These are phyloP conservation scores for Drosophila simulans DNA, from an alignment of 1,140 invertebrate genomes.

Conservation along the genomic window DNA sequence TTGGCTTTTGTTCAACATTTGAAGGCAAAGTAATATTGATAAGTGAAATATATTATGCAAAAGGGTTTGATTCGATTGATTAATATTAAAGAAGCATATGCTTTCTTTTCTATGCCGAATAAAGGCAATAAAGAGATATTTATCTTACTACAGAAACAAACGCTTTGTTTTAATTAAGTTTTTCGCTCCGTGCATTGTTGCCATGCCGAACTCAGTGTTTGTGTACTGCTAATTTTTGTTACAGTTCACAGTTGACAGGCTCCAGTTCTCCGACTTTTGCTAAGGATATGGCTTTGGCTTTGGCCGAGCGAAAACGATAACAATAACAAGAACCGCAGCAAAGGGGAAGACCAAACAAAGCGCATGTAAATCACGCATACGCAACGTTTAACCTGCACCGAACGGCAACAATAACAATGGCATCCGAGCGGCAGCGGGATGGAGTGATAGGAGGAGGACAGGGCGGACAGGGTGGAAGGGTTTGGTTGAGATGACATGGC, in stretches of 20 bases:
- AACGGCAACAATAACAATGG: slow-evolving; percentile 66
- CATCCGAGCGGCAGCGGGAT: background rate
- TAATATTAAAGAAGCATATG: background rate
- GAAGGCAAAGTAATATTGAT: background rate
- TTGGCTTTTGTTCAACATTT: background rate
- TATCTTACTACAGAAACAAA: background rate
- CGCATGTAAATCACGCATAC: slow-evolving; percentile 77
- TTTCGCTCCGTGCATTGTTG: slow-evolving; percentile 26
- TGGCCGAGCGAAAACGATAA: slow-evolving; percentile 71
- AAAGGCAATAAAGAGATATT: background rate
- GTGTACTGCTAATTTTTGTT: slow-evolving; percentile 61
- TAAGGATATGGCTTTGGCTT: slow-evolving; percentile 28
- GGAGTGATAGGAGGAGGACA: background rate
- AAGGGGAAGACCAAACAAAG: slow-evolving; percentile 63
- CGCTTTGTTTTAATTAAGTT: too few relatives aligned
- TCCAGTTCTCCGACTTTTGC: slow-evolving; percentile 9
- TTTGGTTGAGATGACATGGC: background rate
- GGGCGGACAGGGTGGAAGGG: too few relatives aligned
- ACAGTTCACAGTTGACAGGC: slow-evolving; percentile 60
- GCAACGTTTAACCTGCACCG: slow-evolving; percentile 70
- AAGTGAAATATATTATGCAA: background rate
- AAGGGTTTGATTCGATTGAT: background rate
- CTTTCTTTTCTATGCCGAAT: too few relatives aligned
- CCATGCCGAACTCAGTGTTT: slow-evolving; percentile 29
- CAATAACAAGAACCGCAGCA: slow-evolving; percentile 39